Evolutionary conservation across 2,113 vertebrate species (phyloP).

Genomic region (Sorex araneus): DNA sequence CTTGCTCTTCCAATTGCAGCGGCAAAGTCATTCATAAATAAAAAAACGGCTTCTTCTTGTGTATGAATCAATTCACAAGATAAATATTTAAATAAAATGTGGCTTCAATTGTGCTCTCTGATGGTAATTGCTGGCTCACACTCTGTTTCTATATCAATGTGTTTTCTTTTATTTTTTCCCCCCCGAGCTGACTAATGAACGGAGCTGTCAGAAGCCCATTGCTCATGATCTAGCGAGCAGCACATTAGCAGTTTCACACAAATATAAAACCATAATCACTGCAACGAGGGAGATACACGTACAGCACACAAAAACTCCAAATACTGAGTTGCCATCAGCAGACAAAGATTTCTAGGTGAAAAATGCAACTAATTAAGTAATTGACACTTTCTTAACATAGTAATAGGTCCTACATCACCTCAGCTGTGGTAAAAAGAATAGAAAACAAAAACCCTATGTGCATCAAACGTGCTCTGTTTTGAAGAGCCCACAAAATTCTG

Average conservation of each 20-base stretch:
- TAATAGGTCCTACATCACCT: not conserved
- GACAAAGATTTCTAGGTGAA: slow-evolving; percentile 40
- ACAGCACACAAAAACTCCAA: slow-evolving; percentile 18
- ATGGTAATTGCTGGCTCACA: slow-evolving; percentile 77
- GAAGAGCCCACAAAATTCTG: slow-evolving; percentile 26
- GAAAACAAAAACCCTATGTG: slow-evolving; percentile 44
- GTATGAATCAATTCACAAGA: slow-evolving; percentile 81
- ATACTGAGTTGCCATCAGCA: slow-evolving; percentile 31
- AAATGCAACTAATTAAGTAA: slow-evolving; percentile 56
- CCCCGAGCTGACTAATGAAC: slow-evolving; percentile 80
- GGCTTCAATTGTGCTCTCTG: slow-evolving; percentile 75
- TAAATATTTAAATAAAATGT: slow-evolving; percentile 82
- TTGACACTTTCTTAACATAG: slow-evolving; percentile 40
- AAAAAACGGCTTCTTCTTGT: slow-evolving; percentile 78
- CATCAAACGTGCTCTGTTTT: slow-evolving; percentile 4
- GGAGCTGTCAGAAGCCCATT: slow-evolving; percentile 80
- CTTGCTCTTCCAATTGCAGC: slow-evolving; percentile 67
- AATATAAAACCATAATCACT: slow-evolving; percentile 68
- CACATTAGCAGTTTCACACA: slow-evolving; percentile 74
- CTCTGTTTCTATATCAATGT: slow-evolving; percentile 79
- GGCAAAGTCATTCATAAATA: slow-evolving; percentile 69
- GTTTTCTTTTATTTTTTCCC: slow-evolving; percentile 74
- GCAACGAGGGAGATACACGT: slow-evolving; percentile 41
- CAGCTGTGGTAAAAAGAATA: slow-evolving; percentile 43
- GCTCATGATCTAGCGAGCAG: slow-evolving; percentile 76